Evolutionary conservation across 64 coral and sea anemone species (phyloP).

Genomic region (Montipora foliosa): DNA sequence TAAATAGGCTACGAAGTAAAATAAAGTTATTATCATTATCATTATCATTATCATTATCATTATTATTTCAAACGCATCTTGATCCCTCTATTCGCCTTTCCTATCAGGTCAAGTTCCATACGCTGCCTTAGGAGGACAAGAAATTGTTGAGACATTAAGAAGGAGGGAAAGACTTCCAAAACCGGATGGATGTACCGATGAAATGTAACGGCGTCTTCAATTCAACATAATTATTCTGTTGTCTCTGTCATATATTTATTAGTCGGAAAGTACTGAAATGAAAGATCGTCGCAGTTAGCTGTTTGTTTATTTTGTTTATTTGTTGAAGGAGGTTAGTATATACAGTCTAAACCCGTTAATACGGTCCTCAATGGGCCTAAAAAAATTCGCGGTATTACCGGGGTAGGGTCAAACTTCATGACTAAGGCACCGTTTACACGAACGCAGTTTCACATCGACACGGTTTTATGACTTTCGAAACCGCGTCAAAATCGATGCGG

Average conservation of each 20-base stretch:
- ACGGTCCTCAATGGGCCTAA: no score
- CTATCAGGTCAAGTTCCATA: constrained; percentile 19
- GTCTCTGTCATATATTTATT: neutral
- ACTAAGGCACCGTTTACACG: no score
- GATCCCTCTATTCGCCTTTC: neutral
- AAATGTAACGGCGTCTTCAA: constrained; percentile 22
- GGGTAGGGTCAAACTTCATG: no score
- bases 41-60: neutral
- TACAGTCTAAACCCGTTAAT: no score
- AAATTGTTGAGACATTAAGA: neutral
- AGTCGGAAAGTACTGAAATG: neutral
- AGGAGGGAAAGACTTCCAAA: neutral
- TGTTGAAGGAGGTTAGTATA: no score
- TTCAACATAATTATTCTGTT: neutral
- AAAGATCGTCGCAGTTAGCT: neutral
- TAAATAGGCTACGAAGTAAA: no score
- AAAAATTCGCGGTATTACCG: no score
- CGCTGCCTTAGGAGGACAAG: constrained; percentile 11
- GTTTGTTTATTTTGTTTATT: neutral
- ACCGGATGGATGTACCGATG: constrained; percentile 30
- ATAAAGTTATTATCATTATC: no score
- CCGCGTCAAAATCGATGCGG: no score
- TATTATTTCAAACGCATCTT: neutral
- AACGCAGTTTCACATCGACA: no score
- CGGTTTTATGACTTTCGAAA: no score